phyloP scores from a whole-genome alignment of 2,113 vertebrate species.

The Callorhinus ursinus region DNA sequence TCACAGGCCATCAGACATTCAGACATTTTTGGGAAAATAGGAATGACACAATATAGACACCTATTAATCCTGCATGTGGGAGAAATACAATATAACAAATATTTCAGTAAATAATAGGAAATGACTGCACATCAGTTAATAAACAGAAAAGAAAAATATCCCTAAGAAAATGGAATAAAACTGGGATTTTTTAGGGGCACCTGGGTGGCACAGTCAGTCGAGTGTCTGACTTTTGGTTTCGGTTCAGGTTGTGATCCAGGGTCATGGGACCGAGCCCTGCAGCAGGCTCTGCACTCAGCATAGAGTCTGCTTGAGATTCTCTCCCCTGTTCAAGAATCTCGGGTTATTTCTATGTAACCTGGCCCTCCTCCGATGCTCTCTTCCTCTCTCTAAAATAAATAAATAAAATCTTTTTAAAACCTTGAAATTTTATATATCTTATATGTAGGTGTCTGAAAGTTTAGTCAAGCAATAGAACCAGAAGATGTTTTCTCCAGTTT shows the following conservation, averaged over 20 bases:
- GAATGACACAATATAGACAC: background rate
- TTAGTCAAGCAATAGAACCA: background rate
- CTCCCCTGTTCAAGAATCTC: background rate
- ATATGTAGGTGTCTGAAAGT: background rate
- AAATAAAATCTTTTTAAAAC: background rate
- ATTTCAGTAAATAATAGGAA: background rate
- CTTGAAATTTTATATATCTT: background rate
- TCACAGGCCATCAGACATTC: background rate
- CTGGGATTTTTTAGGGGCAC: background rate
- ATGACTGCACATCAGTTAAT: background rate
- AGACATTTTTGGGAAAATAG: background rate
- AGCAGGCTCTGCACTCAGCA: background rate
- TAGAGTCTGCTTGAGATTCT: background rate
- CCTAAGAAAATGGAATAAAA: conserved; percentile 25
- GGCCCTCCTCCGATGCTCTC: background rate
- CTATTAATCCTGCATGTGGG: background rate
- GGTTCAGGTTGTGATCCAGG: background rate
- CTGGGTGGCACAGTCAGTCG: background rate
- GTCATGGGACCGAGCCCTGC: background rate
- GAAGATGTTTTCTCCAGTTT: background rate
- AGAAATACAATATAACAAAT: background rate
- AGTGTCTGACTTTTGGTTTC: background rate
- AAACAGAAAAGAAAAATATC: background rate
- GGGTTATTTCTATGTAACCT: background rate
- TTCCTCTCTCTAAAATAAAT: background rate